Evolutionary conservation across 1,140 invertebrate genomes (phyloP), one percentile per base, ranked within the genome.

Genomic region (Drosophila arawakana): DNA sequence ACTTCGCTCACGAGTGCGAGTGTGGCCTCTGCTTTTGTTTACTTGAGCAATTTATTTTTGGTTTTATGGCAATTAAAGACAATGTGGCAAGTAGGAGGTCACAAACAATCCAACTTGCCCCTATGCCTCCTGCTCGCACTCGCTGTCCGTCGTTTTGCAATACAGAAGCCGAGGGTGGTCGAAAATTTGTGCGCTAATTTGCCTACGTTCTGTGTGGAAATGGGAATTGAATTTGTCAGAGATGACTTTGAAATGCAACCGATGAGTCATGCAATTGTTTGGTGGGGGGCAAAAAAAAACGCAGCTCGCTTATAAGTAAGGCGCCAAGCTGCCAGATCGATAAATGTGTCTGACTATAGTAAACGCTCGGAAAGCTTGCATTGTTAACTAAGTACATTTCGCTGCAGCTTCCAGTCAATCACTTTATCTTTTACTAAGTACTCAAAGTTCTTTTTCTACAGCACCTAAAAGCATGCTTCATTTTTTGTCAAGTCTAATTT

Each of bases 11-110:
- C 15, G 62, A 44, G 18, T 54, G n/a, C 50, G 50, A 30, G 25
- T 30, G 50, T 54, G 50, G 34, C 50, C 44, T 6, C n/a, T 5
- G 2, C 15, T 59, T 80, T 78, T 78, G 70, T 86, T 84, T 75
- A 78, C 74, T 70, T 85, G 43, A 68, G 73, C 73, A 86, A 86
- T 73, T 76, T 85, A 84, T 85, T 81, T 85, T 59, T 79, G 68
- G 25, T 30, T 72, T 76, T 63, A 41, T 47, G 65, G 61, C 76
- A 77, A 81, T 74, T 70, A 63, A 73, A 62, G 62, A 78, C 30
- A 30, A 10, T 54, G 49, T 47, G 59, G 54, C 63, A 63, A 82
- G 83, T 76, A 74, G 83, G 83, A 86, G 83, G 83, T 71, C 80
- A 63, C 59, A 78, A 73, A 34, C 34, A 30, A 34, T 7, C 49